phyloP scores from a whole-genome alignment of 2,797 vertebrate genomes.

The Gallirallus australis region DNA sequence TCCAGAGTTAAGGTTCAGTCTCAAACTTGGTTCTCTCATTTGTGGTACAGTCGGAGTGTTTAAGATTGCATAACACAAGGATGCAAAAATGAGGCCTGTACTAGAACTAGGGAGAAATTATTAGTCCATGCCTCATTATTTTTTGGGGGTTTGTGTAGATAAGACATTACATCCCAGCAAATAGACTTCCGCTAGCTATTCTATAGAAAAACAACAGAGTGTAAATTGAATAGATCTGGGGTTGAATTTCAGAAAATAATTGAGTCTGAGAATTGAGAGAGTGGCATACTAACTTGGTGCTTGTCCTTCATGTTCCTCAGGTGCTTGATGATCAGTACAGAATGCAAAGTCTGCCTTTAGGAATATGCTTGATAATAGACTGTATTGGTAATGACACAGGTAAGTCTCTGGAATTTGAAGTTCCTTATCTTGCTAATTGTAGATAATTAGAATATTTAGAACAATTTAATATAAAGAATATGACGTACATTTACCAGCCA shows the following conservation, averaged over 20 bases:
- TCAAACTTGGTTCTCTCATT: background rate
- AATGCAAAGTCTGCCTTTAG: slow-evolving; percentile 82
- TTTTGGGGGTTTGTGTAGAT: background rate
- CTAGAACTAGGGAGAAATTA: background rate
- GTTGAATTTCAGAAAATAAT: background rate
- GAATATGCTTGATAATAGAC: slow-evolving; percentile 93
- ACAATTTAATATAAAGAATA: background rate
- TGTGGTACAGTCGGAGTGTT: background rate
- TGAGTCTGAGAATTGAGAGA: background rate
- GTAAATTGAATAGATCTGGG: background rate
- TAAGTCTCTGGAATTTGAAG: slow-evolving; percentile 70
- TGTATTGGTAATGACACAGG: slow-evolving; percentile 90
- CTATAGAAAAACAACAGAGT: background rate
- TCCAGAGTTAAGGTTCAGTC: background rate
- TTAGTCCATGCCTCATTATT: background rate
- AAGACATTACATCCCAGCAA: background rate
- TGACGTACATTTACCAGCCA: background rate
- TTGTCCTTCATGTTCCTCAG: slow-evolving; percentile 60
- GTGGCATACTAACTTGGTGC: background rate
- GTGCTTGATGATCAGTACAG: slow-evolving; percentile 79
- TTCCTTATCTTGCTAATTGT: background rate
- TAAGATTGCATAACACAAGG: background rate
- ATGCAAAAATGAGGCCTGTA: background rate
- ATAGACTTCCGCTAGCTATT: background rate
- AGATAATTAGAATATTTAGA: background rate